Conservation (phyloP, 2,797 vertebrate species). For the Dryobates pubescens region DNA sequence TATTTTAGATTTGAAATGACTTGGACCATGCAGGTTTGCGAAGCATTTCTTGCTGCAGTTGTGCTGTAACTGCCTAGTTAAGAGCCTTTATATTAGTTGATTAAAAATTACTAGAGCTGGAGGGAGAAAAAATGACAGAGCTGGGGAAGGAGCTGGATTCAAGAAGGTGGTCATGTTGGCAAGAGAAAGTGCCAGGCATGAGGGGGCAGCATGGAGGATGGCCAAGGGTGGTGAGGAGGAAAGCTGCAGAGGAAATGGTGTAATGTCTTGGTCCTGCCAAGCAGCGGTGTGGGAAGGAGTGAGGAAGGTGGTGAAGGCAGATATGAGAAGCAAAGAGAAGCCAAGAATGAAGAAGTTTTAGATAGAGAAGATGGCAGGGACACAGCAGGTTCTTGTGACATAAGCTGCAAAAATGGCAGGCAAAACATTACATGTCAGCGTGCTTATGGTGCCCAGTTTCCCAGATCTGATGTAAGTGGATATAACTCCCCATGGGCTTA, state of each 20-base stretch:
- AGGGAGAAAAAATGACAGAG: background rate
- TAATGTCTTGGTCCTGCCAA: background rate
- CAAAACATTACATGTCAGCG: background rate
- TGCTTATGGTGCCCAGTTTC: slow-evolving; percentile 8
- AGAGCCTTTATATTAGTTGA: background rate
- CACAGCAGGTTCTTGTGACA: slow-evolving; percentile 14
- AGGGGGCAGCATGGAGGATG: background rate
- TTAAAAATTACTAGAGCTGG: background rate
- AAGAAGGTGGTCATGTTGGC: background rate
- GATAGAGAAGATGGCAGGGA: background rate
- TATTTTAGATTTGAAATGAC: background rate
- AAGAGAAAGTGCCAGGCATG: background rate
- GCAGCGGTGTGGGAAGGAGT: background rate
- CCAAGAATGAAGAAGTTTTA: background rate
- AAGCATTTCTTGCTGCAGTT: background rate
- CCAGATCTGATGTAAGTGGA: slow-evolving; percentile 42
- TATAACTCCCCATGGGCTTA: background rate
- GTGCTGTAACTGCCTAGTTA: background rate
- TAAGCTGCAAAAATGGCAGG: slow-evolving; percentile 26
- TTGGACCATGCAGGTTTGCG: background rate
- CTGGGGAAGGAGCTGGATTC: background rate
- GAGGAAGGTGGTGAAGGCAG: background rate
- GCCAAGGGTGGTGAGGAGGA: background rate
- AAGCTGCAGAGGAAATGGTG: slow-evolving; percentile 3
- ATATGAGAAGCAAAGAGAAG: background rate